These are phyloP conservation scores for Microchirus variegatus DNA, from an alignment of 2,797 vertebrate genomes.

Conservation along the genomic window DNA sequence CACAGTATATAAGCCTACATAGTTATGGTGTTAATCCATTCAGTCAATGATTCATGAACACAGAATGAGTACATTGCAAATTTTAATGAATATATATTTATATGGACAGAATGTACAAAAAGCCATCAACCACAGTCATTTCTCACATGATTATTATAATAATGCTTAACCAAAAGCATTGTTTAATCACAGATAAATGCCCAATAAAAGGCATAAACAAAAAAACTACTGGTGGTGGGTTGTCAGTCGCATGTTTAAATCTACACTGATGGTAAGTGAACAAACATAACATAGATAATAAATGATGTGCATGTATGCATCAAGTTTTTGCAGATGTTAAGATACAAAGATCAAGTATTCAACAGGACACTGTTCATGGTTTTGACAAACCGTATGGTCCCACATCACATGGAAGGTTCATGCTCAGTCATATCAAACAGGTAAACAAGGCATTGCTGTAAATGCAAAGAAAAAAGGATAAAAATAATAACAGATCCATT, in stretches of 20 bases:
- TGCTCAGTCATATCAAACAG: slow-evolving; percentile 19
- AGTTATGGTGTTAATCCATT: no score
- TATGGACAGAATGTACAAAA: slow-evolving; percentile 45
- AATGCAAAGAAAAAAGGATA: not conserved
- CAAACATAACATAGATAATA: slow-evolving; percentile 29
- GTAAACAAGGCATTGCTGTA: slow-evolving; percentile 16
- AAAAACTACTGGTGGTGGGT: not conserved
- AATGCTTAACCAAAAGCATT: slow-evolving; percentile 15
- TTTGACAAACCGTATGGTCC: slow-evolving; percentile 59
- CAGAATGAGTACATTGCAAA: not conserved
- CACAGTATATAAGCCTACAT: no score
- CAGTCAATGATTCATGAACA: not conserved
- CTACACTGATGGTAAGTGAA: slow-evolving; percentile 20
- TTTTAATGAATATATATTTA: slow-evolving; percentile 31
- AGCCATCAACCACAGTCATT: slow-evolving; percentile 35
- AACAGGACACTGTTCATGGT: slow-evolving; percentile 26
- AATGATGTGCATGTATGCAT: slow-evolving; percentile 44
- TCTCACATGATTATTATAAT: slow-evolving; percentile 7
- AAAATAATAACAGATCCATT: slow-evolving; percentile 19
- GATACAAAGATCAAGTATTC: slow-evolving; percentile 43
- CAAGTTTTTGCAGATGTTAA: slow-evolving; percentile 44
- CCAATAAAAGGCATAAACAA: slow-evolving; percentile 29
- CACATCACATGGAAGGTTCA: slow-evolving; percentile 40
- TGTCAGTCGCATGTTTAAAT: slow-evolving; percentile 11
- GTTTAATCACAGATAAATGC: slow-evolving; percentile 13